phyloP scores from a whole-genome alignment of 2,888 invertebrate species.

The Merodon equestris region DNA sequence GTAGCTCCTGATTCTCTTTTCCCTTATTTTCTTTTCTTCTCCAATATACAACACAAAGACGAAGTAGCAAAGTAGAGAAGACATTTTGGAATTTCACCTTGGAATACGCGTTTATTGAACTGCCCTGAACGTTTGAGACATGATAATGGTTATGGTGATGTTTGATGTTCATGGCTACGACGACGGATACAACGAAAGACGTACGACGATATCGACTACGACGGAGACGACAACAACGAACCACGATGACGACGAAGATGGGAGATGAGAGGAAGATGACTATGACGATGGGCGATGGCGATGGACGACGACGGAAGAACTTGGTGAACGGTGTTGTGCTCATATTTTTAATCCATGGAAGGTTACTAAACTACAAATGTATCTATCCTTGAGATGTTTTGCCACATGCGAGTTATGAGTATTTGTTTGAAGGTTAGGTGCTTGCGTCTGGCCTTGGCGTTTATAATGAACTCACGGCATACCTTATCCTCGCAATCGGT shows the following conservation, averaged over 20 bases:
- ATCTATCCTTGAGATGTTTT: constrained; percentile 52
- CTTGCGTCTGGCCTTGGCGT: constrained; percentile 21
- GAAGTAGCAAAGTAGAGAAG: constrained; percentile 51
- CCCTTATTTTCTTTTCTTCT: constrained; percentile 23
- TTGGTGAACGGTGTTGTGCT: background rate
- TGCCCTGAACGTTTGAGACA: constrained; percentile 66
- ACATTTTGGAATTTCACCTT: constrained; percentile 69
- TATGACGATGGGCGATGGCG: constrained; percentile 5
- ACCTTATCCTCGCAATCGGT: constrained; percentile 1
- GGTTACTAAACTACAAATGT: constrained; percentile 61
- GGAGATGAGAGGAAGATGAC: constrained; percentile 6
- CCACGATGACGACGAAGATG: constrained; percentile 29
- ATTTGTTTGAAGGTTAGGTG: constrained; percentile 27
- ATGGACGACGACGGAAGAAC: constrained; percentile 18
- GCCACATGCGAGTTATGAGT: constrained; percentile 31
- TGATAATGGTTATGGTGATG: constrained; percentile 68
- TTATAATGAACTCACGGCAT: constrained; percentile 24
- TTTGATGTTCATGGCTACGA: constrained; percentile 35
- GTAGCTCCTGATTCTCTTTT: constrained; percentile 44
- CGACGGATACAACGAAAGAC: too few relatives aligned
- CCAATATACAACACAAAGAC: constrained; percentile 44
- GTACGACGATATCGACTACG: constrained; percentile 2
- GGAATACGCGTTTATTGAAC: constrained; percentile 67
- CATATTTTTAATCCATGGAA: constrained; percentile 38
- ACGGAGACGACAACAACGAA: constrained; percentile 9